Base-by-base conservation (phyloP, 1,140 invertebrate species). In the Drosophila ananassae region DNA sequence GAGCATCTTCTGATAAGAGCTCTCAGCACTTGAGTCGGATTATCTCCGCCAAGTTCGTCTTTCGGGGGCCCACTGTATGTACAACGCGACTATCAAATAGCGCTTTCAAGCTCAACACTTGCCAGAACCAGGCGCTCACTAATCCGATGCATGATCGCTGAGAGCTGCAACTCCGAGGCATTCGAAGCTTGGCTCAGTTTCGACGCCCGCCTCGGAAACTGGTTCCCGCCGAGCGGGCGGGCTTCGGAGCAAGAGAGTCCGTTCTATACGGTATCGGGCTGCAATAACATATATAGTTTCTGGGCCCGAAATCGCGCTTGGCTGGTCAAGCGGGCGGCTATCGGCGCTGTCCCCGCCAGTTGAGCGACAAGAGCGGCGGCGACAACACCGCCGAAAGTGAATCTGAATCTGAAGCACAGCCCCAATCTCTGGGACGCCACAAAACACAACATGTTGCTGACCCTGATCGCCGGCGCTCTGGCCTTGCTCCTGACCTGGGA, bases 401-500 rank as follows among this genome's bases (percentile, higher is more conserved):
- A 37, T 44, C 57, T 44, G n/a, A 24, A 46, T 12, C 24, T 44
- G 21, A 13, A 21, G n/a, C 8, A 9, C 37, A 22, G 8, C 24
- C 8, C 21, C 66, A 54, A 62, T 62, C 57, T 17, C 55, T 8
- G 8, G 22, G 61, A 37, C 54, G 34, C 1, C 10, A 21, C 22
- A n/a, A 28, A 53, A 24, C n/a, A 32, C 6, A 17, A 22, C 8
- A 28, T 87, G 83, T 66, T 57, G 76, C 60, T 89, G 50, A 77
- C 75, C 75, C 61, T 87, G 50, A 21, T 79, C 28, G 10, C 53
- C 12, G 71, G 56, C 22, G 21, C 67, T 10, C 28, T 87, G 44
- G 66, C 66, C 28, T 63, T 77, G 54, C 50, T 87, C 39, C 47
- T 87, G 6, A 25, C 12, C 58, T 87, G 83, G 83, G 83, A 87